These are phyloP conservation scores for Stomatorhinus walkeri DNA, from an alignment of 2,797 vertebrate species.

Conservation along the genomic window DNA sequence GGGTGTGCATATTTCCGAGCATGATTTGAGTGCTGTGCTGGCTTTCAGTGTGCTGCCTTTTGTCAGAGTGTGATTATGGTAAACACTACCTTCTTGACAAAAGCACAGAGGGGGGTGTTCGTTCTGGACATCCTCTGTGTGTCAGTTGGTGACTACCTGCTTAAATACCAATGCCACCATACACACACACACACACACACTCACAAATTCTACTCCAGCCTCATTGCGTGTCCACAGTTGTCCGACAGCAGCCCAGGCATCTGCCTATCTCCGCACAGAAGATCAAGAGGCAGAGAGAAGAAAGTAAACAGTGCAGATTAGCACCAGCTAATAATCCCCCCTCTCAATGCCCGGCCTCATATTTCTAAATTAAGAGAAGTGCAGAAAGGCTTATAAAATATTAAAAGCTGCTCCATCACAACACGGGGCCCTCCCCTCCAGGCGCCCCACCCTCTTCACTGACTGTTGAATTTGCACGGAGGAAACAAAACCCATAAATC, in stretches of 20 bases:
- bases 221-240: background rate
- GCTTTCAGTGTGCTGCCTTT: slow-evolving; percentile 17
- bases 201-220: background rate
- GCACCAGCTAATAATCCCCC: slow-evolving; percentile 82
- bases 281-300: slow-evolving; percentile 29
- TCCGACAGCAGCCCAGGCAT: background rate
- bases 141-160: slow-evolving; percentile 26
- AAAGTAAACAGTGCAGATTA: slow-evolving; percentile 70
- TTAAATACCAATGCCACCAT: slow-evolving; percentile 33
- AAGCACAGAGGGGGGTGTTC: slow-evolving; percentile 32
- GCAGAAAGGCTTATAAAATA: slow-evolving; percentile 88
- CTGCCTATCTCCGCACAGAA: background rate
- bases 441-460: slow-evolving; percentile 54
- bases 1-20: slow-evolving; percentile 24
- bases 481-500: slow-evolving; percentile 97
- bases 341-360: slow-evolving; percentile 86
- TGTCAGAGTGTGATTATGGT: slow-evolving; percentile 34
- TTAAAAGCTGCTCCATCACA: slow-evolving; percentile 77
- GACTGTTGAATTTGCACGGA: slow-evolving; percentile 73
- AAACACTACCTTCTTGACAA: slow-evolving; percentile 30
- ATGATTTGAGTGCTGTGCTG: background rate
- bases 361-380: slow-evolving; percentile 96
- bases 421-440: background rate
- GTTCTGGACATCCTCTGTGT: slow-evolving; percentile 26
- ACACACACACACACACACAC: background rate